phyloP scores from a whole-genome alignment of 2,113 vertebrate genomes.

The Turnix velox region DNA sequence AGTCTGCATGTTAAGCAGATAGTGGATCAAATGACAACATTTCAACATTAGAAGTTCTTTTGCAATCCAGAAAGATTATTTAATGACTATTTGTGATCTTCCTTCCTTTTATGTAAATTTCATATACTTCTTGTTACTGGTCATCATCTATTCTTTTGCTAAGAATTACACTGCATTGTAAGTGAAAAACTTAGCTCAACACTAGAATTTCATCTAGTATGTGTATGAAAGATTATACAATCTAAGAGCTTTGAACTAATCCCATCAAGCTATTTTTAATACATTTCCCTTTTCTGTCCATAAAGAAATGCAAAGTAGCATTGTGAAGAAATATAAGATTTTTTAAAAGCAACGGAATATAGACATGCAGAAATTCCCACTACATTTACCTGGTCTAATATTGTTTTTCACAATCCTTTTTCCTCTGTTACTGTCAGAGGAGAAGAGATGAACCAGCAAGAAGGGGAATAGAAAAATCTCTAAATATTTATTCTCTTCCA shows the following conservation, averaged over 20 bases:
- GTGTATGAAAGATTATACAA: not conserved
- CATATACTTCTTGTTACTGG: constrained; percentile 9
- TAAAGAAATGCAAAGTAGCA: not conserved
- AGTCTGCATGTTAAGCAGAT: not conserved
- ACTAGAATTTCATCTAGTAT: not conserved
- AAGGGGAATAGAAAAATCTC: not conserved
- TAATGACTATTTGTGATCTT: not conserved
- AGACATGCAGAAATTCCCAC: not conserved
- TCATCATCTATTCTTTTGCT: not conserved
- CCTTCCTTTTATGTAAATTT: constrained; percentile 9
- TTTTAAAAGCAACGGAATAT: not conserved
- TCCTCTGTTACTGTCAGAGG: not conserved
- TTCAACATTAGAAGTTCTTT: not conserved
- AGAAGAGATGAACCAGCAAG: not conserved
- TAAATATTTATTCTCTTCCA: not conserved
- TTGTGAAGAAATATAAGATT: not conserved
- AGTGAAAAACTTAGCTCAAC: not conserved
- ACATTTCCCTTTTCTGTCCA: not conserved
- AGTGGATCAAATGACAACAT: not conserved
- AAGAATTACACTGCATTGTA: not conserved
- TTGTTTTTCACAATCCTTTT: not conserved
- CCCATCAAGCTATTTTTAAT: not conserved
- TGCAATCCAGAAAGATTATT: not conserved
- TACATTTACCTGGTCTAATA: not conserved
- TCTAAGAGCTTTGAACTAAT: not conserved